Conservation (phyloP, 2,797 vertebrate species). For the Pempheris klunzingeri region DNA sequence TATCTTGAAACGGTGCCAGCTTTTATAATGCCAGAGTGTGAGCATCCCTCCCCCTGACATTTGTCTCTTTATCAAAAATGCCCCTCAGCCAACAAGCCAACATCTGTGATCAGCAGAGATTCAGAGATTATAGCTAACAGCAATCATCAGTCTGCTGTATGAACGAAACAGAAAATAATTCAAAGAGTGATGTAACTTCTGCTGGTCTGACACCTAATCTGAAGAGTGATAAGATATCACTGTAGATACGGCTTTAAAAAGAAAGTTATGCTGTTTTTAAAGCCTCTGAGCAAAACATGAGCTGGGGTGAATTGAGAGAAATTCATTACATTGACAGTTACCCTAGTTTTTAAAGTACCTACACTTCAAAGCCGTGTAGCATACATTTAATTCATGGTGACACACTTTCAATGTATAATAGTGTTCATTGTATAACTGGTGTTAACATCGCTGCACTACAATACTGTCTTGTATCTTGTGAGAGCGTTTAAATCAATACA, state of each 20-base stretch:
- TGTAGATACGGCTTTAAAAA: constrained; percentile 37
- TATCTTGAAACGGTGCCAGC: constrained; percentile 70
- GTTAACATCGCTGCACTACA: no score
- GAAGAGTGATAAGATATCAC: constrained; percentile 46
- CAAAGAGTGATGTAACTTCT: constrained; percentile 53
- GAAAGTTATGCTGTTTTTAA: constrained; percentile 49
- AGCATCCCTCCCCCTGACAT: constrained; percentile 72
- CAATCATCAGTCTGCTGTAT: constrained; percentile 63
- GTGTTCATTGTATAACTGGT: no score
- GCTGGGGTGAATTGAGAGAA: constrained; percentile 45
- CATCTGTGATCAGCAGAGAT: constrained; percentile 79
- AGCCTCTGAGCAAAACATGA: constrained; percentile 56
- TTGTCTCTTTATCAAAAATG: constrained; percentile 80
- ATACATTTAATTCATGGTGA: constrained; percentile 43
- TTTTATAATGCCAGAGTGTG: constrained; percentile 64
- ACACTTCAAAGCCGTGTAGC: constrained; percentile 30
- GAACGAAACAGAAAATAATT: constrained; percentile 50
- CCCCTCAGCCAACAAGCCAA: constrained; percentile 74
- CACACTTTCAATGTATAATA: constrained; percentile 34
- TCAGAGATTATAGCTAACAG: constrained; percentile 73
- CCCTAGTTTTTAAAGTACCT: constrained; percentile 31
- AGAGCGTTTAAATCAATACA: constrained; percentile 57
- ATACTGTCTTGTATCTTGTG: constrained; percentile 33
- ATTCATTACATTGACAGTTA: constrained; percentile 50
- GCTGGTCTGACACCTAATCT: constrained; percentile 48